Evolutionary conservation across 1,140 invertebrate species (phyloP).

Genomic region (Meloidogyne floridensis): DNA sequence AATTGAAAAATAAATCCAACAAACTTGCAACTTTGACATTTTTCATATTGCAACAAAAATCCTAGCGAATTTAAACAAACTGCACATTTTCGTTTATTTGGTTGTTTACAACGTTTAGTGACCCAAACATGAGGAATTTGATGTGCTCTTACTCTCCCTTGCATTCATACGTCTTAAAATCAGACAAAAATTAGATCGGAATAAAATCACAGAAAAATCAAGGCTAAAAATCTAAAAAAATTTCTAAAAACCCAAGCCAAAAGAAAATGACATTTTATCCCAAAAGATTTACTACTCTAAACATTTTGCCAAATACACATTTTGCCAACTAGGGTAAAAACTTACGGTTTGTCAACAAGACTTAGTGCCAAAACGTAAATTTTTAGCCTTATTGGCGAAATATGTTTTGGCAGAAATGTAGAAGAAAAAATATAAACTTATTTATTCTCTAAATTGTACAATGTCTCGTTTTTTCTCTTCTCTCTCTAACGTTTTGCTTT

Average conservation of each 20-base stretch:
- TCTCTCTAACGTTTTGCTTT: no score
- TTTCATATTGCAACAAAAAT: conserved; percentile 52
- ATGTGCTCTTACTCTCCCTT: conserved; percentile 30
- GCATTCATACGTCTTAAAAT: conserved; percentile 27
- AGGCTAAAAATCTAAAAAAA: background rate
- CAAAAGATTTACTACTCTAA: no score
- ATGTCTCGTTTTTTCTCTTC: no score
- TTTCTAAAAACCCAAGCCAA: background rate
- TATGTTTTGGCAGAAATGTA: no score
- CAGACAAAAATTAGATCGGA: background rate
- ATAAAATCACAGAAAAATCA: background rate
- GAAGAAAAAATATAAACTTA: no score
- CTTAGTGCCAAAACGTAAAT: no score
- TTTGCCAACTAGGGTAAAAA: no score
- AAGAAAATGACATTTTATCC: background rate
- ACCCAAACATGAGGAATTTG: conserved; percentile 44
- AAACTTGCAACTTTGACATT: conserved; percentile 56
- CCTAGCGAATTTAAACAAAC: conserved; percentile 38
- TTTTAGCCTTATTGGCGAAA: no score
- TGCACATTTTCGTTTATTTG: conserved; percentile 47
- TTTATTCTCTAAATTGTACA: no score
- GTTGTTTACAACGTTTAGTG: conserved; percentile 52
- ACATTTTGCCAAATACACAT: no score
- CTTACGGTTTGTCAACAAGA: no score
- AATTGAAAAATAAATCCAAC: conserved; percentile 24